Conservation (phyloP, 2,888 invertebrate species). For the Cosmopolites sordidus region DNA sequence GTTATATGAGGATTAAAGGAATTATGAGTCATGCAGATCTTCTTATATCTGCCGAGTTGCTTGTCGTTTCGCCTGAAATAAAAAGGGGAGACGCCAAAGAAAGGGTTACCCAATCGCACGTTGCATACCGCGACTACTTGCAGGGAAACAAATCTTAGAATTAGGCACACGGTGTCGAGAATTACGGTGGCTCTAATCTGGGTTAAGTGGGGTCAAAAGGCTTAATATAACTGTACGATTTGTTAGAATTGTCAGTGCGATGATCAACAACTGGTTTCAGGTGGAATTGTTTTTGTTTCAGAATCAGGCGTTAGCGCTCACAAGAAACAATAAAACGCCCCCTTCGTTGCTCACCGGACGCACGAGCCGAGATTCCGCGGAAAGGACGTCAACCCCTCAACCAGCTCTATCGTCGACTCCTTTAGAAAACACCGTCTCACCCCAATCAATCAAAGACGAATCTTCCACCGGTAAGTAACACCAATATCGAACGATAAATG, state of each 20-base stretch:
- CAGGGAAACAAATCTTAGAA: not conserved
- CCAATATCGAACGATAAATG: too few relatives aligned
- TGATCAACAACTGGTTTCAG: too few relatives aligned
- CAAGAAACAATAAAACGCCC: conserved; percentile 51
- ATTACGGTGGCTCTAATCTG: conserved; percentile 57
- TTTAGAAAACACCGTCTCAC: conserved; percentile 50
- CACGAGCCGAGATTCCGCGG: conserved; percentile 51
- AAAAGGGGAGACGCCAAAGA: conserved; percentile 40
- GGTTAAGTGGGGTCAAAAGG: conserved; percentile 73
- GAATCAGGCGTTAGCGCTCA: conserved; percentile 65
- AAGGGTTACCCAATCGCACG: conserved; percentile 38
- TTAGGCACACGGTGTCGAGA: not conserved
- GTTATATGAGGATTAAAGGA: conserved; percentile 49
- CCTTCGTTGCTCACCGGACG: conserved; percentile 42
- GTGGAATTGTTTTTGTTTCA: conserved; percentile 43
- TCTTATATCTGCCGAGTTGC: conserved; percentile 40
- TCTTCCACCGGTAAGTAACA: conserved; percentile 34
- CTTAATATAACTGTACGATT: conserved; percentile 45
- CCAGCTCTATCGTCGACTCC: conserved; percentile 48
- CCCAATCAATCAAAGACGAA: conserved; percentile 62
- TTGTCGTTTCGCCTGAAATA: conserved; percentile 33
- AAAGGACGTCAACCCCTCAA: conserved; percentile 50
- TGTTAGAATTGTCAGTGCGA: not conserved
- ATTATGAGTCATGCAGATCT: conserved; percentile 48
- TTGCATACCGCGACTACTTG: not conserved